Conservation (phyloP, 2,888 invertebrate genomes). For the Drosophila emarginata region DNA sequence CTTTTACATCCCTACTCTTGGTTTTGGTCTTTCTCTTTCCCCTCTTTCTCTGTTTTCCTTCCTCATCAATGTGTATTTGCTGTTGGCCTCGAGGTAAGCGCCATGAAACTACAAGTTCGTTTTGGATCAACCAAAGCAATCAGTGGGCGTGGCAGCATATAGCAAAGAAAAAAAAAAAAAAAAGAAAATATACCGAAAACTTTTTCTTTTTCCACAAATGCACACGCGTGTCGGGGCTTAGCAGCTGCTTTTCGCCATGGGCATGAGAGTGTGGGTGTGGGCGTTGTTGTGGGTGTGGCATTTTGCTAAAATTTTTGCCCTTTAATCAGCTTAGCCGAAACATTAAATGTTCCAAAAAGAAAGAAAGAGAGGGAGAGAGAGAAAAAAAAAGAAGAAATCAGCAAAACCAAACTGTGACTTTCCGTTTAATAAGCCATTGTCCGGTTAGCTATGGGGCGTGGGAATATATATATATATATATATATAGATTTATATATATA, state of each 20-base stretch:
- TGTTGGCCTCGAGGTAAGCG: constrained; percentile 10
- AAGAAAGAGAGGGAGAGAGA: neutral
- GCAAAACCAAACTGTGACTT: constrained; percentile 23
- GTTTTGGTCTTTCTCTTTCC: neutral
- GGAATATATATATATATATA: constrained; percentile 16
- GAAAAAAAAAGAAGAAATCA: neutral
- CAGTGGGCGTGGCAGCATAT: constrained; percentile 46
- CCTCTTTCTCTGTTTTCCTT: neutral
- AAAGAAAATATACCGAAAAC: constrained; percentile 18
- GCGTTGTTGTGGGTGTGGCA: constrained; percentile 41
- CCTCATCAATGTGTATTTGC: constrained; percentile 11
- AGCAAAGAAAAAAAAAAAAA: constrained; percentile 10
- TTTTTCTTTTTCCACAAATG: constrained; percentile 47
- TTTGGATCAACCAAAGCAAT: constrained; percentile 34
- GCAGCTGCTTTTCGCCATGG: constrained; percentile 44
- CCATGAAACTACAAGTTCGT: constrained; percentile 18
- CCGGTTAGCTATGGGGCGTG: constrained; percentile 28
- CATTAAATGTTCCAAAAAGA: constrained; percentile 24
- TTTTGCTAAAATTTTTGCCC: constrained; percentile 43
- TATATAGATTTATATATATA: constrained; percentile 6
- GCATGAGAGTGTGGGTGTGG: constrained; percentile 26
- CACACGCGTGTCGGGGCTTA: constrained; percentile 62
- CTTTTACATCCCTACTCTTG: neutral
- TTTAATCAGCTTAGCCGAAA: constrained; percentile 64
- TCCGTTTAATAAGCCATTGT: constrained; percentile 45